A percentile compares a stretch with the other conserved stretches of the same genome.
Evolutionary conservation across 2,113 vertebrate genomes (phyloP).

Genomic region (Burhinus bistriatus): DNA sequence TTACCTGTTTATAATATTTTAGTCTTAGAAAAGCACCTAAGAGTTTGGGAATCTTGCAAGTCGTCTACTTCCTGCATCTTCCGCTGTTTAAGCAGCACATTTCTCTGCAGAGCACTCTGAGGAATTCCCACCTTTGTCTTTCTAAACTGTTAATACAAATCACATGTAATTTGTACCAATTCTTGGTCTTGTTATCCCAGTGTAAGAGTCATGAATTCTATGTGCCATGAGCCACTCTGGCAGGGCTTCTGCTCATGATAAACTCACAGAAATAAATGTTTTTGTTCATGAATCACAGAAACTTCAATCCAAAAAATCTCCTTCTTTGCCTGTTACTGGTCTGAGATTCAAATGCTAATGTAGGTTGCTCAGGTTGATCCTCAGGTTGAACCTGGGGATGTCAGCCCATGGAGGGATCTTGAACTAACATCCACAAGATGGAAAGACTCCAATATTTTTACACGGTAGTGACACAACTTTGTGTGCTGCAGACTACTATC

Average conservation of each 20-base stretch:
- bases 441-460: background rate
- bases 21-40: background rate
- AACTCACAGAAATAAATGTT: background rate
- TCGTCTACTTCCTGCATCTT: background rate
- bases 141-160: background rate
- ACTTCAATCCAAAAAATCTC: background rate
- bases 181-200: background rate
- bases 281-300: background rate
- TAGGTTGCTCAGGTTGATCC: background rate
- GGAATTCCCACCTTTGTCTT: background rate
- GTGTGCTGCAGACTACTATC: background rate
- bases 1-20: background rate
- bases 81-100: background rate
- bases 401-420: background rate
- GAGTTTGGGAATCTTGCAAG: background rate
- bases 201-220: background rate
- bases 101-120: background rate
- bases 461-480: background rate
- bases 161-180: background rate
- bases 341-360: background rate
- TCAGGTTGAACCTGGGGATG: background rate
- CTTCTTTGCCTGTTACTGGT: background rate
- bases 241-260: background rate
- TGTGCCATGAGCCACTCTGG: background rate
- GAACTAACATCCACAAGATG: background rate